phyloP scores from a whole-genome alignment of 2,888 invertebrate species.

The Sinhomidia bicolor region DNA sequence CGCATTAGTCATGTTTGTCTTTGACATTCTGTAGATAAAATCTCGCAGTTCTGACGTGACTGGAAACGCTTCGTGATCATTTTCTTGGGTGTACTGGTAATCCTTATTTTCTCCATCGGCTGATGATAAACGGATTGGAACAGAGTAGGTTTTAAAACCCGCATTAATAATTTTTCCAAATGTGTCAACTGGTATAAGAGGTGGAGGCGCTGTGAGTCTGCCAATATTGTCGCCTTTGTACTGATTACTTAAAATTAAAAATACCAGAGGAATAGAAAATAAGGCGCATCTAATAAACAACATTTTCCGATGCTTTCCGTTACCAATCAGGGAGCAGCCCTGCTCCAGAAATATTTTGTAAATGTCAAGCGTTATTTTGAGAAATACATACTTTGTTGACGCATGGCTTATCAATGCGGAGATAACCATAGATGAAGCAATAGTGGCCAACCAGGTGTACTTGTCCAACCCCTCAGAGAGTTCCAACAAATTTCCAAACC shows the following conservation, averaged over 20 bases:
- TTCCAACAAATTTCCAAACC: too few species aligned
- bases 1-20: background rate
- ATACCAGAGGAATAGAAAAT: background rate
- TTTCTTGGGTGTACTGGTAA: background rate
- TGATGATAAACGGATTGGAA: background rate
- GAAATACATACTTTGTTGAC: too few species aligned
- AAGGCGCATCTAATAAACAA: too few species aligned
- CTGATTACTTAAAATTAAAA: background rate
- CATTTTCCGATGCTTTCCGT: too few species aligned
- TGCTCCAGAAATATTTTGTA: too few species aligned
- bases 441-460: too few species aligned
- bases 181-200: background rate
- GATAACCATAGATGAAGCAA: too few species aligned
- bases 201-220: background rate
- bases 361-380: too few species aligned
- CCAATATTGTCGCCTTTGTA: background rate
- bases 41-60: background rate
- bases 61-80: background rate
- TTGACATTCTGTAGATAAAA: background rate
- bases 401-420: too few species aligned
- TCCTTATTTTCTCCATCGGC: background rate
- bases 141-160: background rate
- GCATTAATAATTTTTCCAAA: background rate
- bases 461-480: too few species aligned
- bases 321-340: too few species aligned